Base-by-base conservation (phyloP, 2,113 vertebrate genomes). In the Ailurus styani region DNA sequence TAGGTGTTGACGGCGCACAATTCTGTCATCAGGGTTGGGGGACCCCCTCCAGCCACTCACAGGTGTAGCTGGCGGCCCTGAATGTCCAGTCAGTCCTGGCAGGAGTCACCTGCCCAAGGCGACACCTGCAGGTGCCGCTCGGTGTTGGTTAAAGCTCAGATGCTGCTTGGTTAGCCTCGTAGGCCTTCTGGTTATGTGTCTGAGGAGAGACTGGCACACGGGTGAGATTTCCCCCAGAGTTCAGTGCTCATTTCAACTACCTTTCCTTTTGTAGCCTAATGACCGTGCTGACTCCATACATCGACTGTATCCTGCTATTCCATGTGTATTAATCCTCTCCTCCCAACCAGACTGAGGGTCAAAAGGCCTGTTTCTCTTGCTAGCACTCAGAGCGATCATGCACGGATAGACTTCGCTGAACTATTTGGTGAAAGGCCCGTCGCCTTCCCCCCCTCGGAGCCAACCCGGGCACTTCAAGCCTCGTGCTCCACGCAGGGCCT, bases 281-380 rank as follows among this genome's bases (percentile, higher is more conserved):
- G 29, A 57, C 29, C 20, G 2, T 14, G 8, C 29, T 55, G 14
- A 52, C 15, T 6, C 34, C 25, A 8, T 1, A 17, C n/a, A 9
- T 5, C 75, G 25, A 7, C 34, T 1, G 3, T 5, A 3, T 18
- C 14, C 8, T 2, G 29, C 34, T 4, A 31, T n/a, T 52, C 42
- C 60, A 8, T 0, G 0, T 4, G 4, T 27, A 21, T 42, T 27
- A 12, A 13, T 27, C 34, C 62, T 83, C 54, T 52, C 45, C n/a
- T 50, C 57, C 29, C 42, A 29, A 9, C 47, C 11, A 42, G 21
- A 70, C 62, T 9, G 11, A 50, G 25, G 42, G n/a, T 0, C 55
- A 1, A 31, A 90, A 75, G 14, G 34, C 11, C 60, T 18, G 31
- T 10, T 75, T 91, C 90, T 45, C 52, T 50, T n/a, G 17, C n/a